These are phyloP conservation scores for Crotalus helleri DNA, from an alignment of 2,113 vertebrate genomes.

Conservation along the genomic window DNA sequence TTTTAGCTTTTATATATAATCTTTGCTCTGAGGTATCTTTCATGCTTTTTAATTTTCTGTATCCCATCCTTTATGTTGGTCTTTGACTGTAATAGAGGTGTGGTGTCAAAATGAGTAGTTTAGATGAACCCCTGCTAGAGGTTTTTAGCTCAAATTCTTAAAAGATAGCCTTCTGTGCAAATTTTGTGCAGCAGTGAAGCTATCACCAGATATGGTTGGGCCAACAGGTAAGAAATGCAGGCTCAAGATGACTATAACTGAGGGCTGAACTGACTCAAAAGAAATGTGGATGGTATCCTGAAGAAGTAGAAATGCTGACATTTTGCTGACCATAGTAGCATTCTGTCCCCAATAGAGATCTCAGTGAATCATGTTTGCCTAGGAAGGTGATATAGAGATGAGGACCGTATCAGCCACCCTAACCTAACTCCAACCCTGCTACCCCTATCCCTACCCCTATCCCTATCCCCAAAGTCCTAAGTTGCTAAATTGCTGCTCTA, in stretches of 20 bases:
- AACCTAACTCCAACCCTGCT: background rate
- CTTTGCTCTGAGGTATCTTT: background rate
- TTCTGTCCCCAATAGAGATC: background rate
- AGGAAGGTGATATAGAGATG: background rate
- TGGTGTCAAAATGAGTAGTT: background rate
- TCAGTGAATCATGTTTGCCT: background rate
- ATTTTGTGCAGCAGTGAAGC: background rate
- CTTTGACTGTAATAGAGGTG: background rate
- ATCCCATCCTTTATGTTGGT: background rate
- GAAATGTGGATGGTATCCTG: background rate
- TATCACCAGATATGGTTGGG: background rate
- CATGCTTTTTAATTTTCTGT: background rate
- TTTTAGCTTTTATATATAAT: background rate
- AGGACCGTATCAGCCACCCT: background rate
- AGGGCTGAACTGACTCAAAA: background rate
- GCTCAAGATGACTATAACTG: background rate
- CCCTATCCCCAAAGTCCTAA: background rate
- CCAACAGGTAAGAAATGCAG: background rate
- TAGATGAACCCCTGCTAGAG: background rate
- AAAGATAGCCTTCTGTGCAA: background rate
- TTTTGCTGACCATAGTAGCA: background rate
- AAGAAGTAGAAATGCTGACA: background rate
- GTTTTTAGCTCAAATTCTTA: background rate
- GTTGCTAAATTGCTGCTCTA: background rate
- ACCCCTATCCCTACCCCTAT: no score